Base-by-base conservation (phyloP, 2,797 vertebrate species). In the Sciurus vulgaris region DNA sequence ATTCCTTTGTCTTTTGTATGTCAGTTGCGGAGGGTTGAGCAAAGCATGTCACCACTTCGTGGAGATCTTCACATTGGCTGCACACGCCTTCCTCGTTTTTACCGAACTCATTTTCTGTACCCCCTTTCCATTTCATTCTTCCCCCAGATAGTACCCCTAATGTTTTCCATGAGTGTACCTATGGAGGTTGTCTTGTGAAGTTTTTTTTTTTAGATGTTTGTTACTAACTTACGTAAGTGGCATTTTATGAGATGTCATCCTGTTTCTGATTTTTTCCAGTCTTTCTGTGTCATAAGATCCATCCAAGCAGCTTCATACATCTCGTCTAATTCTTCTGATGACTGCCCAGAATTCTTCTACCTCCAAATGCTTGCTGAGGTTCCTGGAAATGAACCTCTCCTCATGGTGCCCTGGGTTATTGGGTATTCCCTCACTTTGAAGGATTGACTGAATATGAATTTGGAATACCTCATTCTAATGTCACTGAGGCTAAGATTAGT, bases 401-500 rank as follows among this genome's bases (percentile, higher is more conserved):
- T 85, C 4, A 1, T 0, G 1, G 18, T 3, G 1, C 15, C 13
- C 24, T 77, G n/a, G 26, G 5, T n/a, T 30, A 77, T 14, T 61
- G 63, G 54, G 61, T 12, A 26, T 65, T 93, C 26, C 26, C 84
- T 81, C 7, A 20, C 20, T 41, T 79, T 35, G 22, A 92, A 54
- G 79, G 38, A 35, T 69, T 77, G 49, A 89, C 63, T 89, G 63
- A 86, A 59, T 73, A 33, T 82, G 54, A 86, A 86, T 10, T 17
- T 76, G 18, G 67, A 74, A 83, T 89, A 86, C 35, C 69, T 41
- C 47, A 77, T 95, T 70, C 54, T 78, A 92, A n/a, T 77, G 18
- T 76, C 47, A 81, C 1, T 44, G 81, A 86, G 38, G 54, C 67
- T 83, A 35, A 83, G 73, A 82, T 83, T 38, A 47, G 26, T 84